Conservation (phyloP, 2,113 vertebrate genomes). For the Mirza zaza region DNA sequence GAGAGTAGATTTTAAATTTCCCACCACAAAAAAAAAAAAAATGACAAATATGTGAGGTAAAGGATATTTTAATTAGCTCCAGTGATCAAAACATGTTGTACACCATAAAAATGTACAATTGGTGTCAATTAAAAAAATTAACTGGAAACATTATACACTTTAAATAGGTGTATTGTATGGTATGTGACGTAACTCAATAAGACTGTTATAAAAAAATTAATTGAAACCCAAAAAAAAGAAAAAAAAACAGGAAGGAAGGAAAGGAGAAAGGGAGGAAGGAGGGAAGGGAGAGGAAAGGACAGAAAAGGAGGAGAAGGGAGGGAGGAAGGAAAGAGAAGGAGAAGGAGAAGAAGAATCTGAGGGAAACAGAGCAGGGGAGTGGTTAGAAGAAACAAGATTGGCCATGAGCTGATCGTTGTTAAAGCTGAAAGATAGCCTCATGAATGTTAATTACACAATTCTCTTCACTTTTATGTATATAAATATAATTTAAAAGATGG, state of each 20-base stretch:
- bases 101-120: background rate
- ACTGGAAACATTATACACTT: background rate
- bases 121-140: background rate
- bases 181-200: background rate
- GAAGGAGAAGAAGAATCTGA: background rate
- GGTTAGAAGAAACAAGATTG: background rate
- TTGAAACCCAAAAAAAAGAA: background rate
- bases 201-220: background rate
- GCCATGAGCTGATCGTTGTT: background rate
- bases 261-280: background rate
- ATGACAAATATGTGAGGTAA: background rate
- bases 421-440: background rate
- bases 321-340: background rate
- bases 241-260: background rate
- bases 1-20: background rate
- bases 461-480: background rate
- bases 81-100: background rate
- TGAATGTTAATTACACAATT: background rate
- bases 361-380: background rate
- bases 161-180: background rate
- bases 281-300: no score
- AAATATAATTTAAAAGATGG: background rate
- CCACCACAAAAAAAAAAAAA: background rate
- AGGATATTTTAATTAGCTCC: background rate
- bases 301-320: no score